Evolutionary conservation across 2,888 invertebrate genomes (phyloP).

Genomic region (Steromphala cineraria): DNA sequence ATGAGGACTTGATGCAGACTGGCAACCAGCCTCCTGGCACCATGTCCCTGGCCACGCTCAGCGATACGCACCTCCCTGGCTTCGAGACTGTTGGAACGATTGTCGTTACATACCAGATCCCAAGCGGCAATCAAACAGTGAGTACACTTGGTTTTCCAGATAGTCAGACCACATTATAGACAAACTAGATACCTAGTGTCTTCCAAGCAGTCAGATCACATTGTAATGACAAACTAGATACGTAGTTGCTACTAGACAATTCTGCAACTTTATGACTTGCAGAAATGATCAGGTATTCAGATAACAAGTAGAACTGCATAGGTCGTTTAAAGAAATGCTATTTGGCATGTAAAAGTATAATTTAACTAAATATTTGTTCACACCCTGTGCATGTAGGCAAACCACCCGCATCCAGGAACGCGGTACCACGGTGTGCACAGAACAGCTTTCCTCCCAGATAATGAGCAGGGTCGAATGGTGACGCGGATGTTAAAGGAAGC

Average conservation of each 20-base stretch:
- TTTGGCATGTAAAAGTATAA: neutral
- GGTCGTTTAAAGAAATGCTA: too few species aligned
- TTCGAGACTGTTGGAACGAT: neutral
- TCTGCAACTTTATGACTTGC: too few species aligned
- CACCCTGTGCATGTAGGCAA: neutral
- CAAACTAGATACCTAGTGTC: too few species aligned
- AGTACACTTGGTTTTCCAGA: neutral
- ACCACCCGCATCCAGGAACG: neutral
- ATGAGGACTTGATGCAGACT: neutral
- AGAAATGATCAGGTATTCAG: too few species aligned
- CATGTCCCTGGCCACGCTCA: neutral
- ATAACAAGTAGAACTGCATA: too few species aligned
- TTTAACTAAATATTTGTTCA: too few species aligned
- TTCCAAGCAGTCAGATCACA: too few species aligned
- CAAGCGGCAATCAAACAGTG: neutral
- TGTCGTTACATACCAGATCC: neutral
- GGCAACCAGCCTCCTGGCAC: constrained; percentile 11
- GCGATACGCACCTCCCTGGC: neutral
- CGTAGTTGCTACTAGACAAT: too few species aligned
- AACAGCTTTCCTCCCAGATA: neutral
- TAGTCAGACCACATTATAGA: too few species aligned
- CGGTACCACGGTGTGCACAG: neutral
- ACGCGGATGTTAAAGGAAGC: neutral
- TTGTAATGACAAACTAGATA: too few species aligned
- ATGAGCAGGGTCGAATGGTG: neutral